Evolutionary conservation across 1,140 invertebrate species (phyloP).

Genomic region (Atopsyche davidsoni): DNA sequence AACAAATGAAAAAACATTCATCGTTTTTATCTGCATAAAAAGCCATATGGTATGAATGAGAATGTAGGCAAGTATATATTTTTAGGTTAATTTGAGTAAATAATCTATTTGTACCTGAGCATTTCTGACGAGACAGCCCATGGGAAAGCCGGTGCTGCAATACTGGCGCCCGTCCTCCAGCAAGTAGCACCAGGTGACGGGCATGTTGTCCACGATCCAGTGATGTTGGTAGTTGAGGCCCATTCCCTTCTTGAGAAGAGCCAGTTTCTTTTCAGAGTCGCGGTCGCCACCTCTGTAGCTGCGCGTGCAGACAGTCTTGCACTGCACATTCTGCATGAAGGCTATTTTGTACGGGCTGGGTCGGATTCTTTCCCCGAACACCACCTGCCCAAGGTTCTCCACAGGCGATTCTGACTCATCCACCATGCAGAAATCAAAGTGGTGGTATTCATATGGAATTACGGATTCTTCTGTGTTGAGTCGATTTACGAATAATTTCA

Average conservation of each 20-base stretch:
- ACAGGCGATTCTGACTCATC: conserved; percentile 77
- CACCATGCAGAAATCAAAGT: conserved; percentile 90
- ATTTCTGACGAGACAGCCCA: conserved; percentile 80
- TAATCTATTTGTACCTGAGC: conserved; percentile 14
- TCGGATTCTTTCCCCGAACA: conserved; percentile 95
- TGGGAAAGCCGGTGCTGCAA: conserved; percentile 93
- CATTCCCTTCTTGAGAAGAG: conserved; percentile 85
- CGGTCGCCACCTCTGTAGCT: conserved; percentile 61
- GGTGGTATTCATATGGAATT: conserved; percentile 96
- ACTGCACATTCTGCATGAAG: conserved; percentile 68
- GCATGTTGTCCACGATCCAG: conserved; percentile 99
- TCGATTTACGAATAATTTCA: conserved; percentile 89
- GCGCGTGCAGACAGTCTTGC: conserved; percentile 66
- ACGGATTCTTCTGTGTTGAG: conserved; percentile 94
- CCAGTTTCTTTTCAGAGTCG: conserved; percentile 64
- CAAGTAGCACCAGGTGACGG: conserved; percentile 90
- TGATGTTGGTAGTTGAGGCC: conserved; percentile 97
- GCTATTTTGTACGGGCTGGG: conserved; percentile 82
- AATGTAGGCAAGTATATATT: no score
- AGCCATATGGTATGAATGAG: no score
- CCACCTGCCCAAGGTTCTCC: conserved; percentile 96
- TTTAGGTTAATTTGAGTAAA: not conserved
- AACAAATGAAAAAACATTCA: no score
- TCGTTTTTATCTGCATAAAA: no score
- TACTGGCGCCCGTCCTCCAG: conserved; percentile 68